Base-by-base conservation (phyloP, 2,113 vertebrate species). In the Apistogramma diplotaenia region DNA sequence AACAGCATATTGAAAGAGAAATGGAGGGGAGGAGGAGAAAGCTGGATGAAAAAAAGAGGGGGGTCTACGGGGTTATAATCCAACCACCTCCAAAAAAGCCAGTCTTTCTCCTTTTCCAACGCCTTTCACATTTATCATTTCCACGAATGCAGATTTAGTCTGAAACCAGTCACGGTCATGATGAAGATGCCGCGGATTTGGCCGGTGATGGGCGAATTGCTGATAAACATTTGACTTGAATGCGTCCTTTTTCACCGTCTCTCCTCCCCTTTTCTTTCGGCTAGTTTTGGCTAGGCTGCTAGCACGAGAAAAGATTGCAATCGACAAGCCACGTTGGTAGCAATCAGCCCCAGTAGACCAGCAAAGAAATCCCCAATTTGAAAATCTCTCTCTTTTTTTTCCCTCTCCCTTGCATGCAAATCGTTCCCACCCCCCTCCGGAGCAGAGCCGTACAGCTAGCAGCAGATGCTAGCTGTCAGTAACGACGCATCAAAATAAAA, bases 1-100 rank as follows among this genome's bases (percentile, higher is more conserved):
- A 94, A 95, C 89, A 94, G 94, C 94, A 95, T 95, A 95, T 95
- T 95, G 89, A 92, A 93, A 93, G 92, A 93, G 95, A 94, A 95
- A 95, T 93, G 94, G 95, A 94, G 95, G 94, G 93, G 93, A 93
- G 93, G 94, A 94, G 94, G 93, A 93, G 92, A 95, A 92, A 92
- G 85, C 91, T 94, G 90, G 94, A 93, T 93, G 94, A 91, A 92
- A 94, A 33, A 94, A 94, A 94, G 89, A 91, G 94, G 92, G 94
- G 93, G 94, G 93, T 94, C 91, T 92, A 93, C 85, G 89, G 93
- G 94, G 93, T 89, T 94, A 93, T 93, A 93, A 94, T 94, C 93
- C 90, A 93, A 92, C 92, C 93, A 93, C 93, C 92, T 94, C 93
- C 87, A 85, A 93, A 94, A 89, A 92, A 93, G 87, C 79, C 88